These are phyloP conservation scores for Tetraneura akinire DNA, from an alignment of 1,140 invertebrate species.

Conservation along the genomic window DNA sequence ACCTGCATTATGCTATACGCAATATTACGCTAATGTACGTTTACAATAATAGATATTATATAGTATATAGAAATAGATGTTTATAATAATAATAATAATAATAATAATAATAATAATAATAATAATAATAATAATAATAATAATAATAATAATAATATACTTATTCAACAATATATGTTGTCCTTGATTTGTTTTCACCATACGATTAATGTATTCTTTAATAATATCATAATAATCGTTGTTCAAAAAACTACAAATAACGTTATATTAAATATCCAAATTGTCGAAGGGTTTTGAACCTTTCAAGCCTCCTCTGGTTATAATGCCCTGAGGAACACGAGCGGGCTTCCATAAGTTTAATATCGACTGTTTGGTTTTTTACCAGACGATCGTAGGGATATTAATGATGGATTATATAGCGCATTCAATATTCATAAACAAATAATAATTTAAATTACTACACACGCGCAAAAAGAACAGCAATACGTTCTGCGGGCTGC, in stretches of 20 bases:
- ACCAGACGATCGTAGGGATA: background rate
- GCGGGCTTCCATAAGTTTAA: background rate
- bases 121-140: no score
- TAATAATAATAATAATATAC: no score
- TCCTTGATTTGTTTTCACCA: background rate
- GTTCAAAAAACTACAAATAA: conserved; percentile 1
- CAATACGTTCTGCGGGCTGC: background rate
- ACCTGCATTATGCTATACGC: no score
- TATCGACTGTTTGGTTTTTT: background rate
- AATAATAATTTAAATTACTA: conserved; percentile 1
- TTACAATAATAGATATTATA: no score
- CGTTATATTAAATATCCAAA: background rate
- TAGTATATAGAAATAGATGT: no score
- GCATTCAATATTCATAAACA: background rate
- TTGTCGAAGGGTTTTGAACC: background rate
- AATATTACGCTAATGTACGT: no score
- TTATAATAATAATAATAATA: no score
- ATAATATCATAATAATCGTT: conserved; percentile 1
- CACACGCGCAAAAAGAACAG: background rate
- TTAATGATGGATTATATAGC: background rate
- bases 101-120: no score
- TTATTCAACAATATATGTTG: conserved; percentile 1
- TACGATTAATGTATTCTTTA: no score
- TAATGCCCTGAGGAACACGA: conserved; percentile 8
- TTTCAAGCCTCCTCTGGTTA: background rate